phyloP scores from a whole-genome alignment of 2,888 invertebrate species.

The Drosophila atripex region DNA sequence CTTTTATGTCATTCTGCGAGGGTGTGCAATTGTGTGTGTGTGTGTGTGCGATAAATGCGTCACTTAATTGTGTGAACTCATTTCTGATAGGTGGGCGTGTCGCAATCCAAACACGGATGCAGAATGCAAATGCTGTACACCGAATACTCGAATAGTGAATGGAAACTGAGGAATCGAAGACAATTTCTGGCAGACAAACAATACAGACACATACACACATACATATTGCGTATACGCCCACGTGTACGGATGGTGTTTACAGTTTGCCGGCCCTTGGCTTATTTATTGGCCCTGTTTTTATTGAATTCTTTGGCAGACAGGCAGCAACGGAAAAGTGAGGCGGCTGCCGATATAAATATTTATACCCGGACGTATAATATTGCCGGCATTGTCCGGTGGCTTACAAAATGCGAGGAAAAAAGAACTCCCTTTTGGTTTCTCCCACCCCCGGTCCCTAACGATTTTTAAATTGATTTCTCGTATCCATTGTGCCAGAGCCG shows the following conservation, averaged over 20 bases:
- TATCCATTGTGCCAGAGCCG: conserved; percentile 53
- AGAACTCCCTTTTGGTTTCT: conserved; percentile 13
- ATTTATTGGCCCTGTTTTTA: conserved; percentile 79
- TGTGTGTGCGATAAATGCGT: conserved; percentile 66
- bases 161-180: conserved; percentile 26
- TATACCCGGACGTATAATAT: conserved; percentile 70
- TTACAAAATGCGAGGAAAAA: neutral
- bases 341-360: conserved; percentile 70
- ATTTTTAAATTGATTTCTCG: conserved; percentile 73
- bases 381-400: conserved; percentile 46
- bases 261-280: conserved; percentile 55
- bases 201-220: neutral
- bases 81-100: conserved; percentile 37
- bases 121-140: conserved; percentile 14
- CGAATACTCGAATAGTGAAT: neutral
- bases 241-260: conserved; percentile 31
- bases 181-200: conserved; percentile 16
- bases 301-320: conserved; percentile 75
- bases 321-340: conserved; percentile 16
- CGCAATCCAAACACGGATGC: neutral
- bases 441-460: conserved; percentile 42
- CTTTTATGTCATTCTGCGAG: conserved; percentile 25
- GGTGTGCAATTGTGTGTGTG: neutral
- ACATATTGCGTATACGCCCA: conserved; percentile 47
- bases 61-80: conserved; percentile 62